Percentiles rank a stretch among this genome's conserved stretches.
phyloP scores from a whole-genome alignment of 2,113 vertebrate species.

The Edolisoma coerulescens region DNA sequence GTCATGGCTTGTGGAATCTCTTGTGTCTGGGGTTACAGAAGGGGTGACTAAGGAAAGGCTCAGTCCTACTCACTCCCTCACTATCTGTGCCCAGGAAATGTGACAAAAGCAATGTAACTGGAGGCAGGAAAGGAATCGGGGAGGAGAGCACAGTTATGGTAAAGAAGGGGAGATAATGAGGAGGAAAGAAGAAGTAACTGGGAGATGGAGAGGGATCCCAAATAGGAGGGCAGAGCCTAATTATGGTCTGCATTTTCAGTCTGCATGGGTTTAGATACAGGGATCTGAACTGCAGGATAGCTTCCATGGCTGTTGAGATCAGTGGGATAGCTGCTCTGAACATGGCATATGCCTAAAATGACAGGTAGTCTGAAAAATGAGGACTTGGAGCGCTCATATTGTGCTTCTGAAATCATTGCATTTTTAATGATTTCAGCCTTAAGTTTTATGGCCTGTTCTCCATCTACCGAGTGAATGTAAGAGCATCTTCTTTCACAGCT shows the following conservation, averaged over 20 bases:
- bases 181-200: neutral
- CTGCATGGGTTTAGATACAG: neutral
- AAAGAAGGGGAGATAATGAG: neutral
- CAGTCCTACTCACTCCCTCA: neutral
- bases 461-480: conserved; percentile 14
- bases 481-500: conserved; percentile 42
- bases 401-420: conserved; percentile 17
- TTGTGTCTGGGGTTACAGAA: neutral
- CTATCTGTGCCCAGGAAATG: neutral
- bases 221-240: neutral
- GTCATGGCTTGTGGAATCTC: neutral
- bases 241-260: neutral
- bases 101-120: neutral
- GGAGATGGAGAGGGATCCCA: neutral
- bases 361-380: conserved; percentile 2
- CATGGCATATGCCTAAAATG: neutral
- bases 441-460: conserved; percentile 49
- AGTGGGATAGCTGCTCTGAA: neutral
- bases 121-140: neutral
- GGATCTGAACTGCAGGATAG: neutral
- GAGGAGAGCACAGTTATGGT: neutral
- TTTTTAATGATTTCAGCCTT: conserved; percentile 39
- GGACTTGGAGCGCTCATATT: neutral
- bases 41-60: neutral
- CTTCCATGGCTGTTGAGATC: neutral